Percentiles rank a stretch among this genome's conserved stretches.
phyloP scores from a whole-genome alignment of 2,113 vertebrate genomes.

The Dicerorhinus sumatrensis region DNA sequence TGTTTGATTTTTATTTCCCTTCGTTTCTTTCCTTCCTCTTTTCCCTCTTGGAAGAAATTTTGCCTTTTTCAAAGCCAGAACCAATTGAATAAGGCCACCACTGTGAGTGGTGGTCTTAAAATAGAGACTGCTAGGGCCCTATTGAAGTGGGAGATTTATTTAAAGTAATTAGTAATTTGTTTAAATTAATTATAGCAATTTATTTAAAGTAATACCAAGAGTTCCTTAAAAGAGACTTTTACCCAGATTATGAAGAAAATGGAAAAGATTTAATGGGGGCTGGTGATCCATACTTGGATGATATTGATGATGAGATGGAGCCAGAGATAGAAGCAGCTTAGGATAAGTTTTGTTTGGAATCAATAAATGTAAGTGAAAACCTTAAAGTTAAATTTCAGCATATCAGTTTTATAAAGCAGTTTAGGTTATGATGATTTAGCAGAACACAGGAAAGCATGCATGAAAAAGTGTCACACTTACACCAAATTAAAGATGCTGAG shows the following conservation, averaged over 20 bases:
- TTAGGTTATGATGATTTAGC: slow-evolving; percentile 82
- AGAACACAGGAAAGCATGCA: slow-evolving; percentile 78
- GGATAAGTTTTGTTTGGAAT: slow-evolving; percentile 96
- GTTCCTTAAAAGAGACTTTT: neutral
- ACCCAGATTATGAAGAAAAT: neutral
- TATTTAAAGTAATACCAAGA: neutral
- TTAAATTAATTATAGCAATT: neutral
- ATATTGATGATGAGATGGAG: slow-evolving; percentile 94
- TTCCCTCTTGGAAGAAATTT: neutral
- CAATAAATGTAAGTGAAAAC: slow-evolving; percentile 89
- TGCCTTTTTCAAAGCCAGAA: neutral
- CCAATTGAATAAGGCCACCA: neutral
- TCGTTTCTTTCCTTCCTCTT: neutral
- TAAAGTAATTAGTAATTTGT: neutral
- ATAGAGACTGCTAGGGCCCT: neutral
- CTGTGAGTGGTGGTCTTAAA: neutral
- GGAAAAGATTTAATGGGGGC: neutral
- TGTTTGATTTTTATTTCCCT: neutral
- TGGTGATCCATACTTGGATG: slow-evolving; percentile 81
- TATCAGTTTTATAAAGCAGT: slow-evolving; percentile 81
- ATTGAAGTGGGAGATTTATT: neutral
- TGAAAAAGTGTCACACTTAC: slow-evolving; percentile 78
- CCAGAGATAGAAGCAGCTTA: slow-evolving; percentile 96
- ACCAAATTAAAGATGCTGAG: slow-evolving; percentile 85
- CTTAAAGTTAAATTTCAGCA: slow-evolving; percentile 83